A percentile compares a stretch with the other conserved stretches of the same genome.
Conservation (phyloP, 2,888 invertebrate species). For the Aspidiotus destructor region DNA sequence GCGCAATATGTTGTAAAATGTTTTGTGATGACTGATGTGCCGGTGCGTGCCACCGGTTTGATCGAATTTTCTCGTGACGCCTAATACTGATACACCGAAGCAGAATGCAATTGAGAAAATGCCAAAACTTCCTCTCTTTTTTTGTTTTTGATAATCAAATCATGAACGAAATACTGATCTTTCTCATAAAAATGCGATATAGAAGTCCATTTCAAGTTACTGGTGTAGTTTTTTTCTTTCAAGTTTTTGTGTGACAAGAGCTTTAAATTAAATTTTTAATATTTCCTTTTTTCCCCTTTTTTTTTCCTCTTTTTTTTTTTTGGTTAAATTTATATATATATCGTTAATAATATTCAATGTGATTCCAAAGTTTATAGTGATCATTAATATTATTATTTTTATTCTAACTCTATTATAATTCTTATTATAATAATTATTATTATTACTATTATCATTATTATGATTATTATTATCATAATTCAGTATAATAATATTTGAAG, state of each 20-base stretch:
- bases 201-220: background rate
- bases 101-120: too few relatives aligned
- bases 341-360: constrained; percentile 31
- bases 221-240: constrained; percentile 10
- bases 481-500: too few relatives aligned
- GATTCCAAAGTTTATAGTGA: constrained; percentile 32
- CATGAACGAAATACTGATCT: too few relatives aligned
- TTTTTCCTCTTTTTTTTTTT: too few relatives aligned
- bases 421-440: background rate
- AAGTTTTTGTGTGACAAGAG: constrained; percentile 26
- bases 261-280: constrained; percentile 31
- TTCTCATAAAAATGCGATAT: too few relatives aligned
- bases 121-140: too few relatives aligned
- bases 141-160: too few relatives aligned
- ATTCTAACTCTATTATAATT: constrained; percentile 11
- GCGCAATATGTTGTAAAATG: background rate
- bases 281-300: background rate
- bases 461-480: too few relatives aligned
- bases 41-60: background rate
- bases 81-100: too few relatives aligned
- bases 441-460: too few relatives aligned
- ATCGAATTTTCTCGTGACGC: background rate
- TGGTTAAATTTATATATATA: constrained; percentile 18
- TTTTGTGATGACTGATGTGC: constrained; percentile 14
- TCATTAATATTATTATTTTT: constrained; percentile 24